Conservation (phyloP, 53 echinoderm and acorn worm genomes). For the Stichopus horrens region DNA sequence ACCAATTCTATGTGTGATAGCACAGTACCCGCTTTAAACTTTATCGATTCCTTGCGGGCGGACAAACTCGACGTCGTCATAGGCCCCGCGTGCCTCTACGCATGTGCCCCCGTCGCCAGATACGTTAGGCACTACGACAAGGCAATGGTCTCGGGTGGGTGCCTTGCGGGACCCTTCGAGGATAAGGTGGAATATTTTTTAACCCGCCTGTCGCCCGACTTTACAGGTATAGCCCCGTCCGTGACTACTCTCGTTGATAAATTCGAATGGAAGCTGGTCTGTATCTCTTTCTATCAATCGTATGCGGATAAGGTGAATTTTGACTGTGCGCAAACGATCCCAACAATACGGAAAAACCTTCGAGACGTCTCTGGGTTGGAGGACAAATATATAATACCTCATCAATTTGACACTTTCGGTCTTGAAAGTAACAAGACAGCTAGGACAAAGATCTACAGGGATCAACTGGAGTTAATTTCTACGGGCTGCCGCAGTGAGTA, state of each 20-base stretch:
- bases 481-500: too few species aligned
- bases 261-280: background rate
- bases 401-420: too few species aligned
- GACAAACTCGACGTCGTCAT: conserved; percentile 3
- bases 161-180: background rate
- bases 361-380: too few species aligned
- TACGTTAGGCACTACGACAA: background rate
- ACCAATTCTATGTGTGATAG: background rate
- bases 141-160: conserved; percentile 14
- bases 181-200: background rate
- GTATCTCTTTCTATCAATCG: background rate
- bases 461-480: too few species aligned
- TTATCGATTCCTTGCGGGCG: background rate
- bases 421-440: too few species aligned
- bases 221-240: background rate
- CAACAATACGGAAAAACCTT: background rate
- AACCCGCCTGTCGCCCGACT: background rate
- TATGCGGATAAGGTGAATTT: background rate
- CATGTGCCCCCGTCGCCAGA: conserved; percentile 26
- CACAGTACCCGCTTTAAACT: background rate
- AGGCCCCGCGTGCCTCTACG: conserved; percentile 22
- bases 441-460: too few species aligned
- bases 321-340: background rate
- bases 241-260: background rate
- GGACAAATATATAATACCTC: too few species aligned